Percentiles rank a stretch among this genome's conserved stretches.
Evolutionary conservation across 2,888 invertebrate species (phyloP).

Genomic region (Folsomia manolachei): DNA sequence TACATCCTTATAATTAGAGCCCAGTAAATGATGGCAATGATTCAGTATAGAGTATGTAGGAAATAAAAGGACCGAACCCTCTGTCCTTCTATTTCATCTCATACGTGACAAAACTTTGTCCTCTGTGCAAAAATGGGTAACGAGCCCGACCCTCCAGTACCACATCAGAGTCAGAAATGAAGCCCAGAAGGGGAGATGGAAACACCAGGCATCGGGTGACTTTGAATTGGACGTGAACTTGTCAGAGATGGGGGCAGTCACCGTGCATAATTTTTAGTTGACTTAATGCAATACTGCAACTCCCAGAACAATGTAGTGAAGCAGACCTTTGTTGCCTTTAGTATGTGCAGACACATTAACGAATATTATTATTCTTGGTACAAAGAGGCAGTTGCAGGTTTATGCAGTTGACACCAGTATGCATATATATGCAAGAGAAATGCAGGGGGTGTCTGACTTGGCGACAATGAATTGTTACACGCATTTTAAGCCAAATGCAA

Average conservation of each 20-base stretch:
- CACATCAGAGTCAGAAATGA: no score
- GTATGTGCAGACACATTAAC: not conserved
- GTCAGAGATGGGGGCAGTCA: not conserved
- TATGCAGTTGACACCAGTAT: not conserved
- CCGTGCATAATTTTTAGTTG: slow-evolving; percentile 2
- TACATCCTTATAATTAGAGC: not conserved
- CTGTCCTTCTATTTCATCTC: not conserved
- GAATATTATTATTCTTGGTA: no score
- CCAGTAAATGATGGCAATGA: not conserved
- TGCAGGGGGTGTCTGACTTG: not conserved
- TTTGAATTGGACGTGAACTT: not conserved
- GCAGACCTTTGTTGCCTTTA: not conserved
- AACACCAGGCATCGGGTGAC: no score
- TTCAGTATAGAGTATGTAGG: not conserved
- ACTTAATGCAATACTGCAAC: not conserved
- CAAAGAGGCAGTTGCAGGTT: not conserved
- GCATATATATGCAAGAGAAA: not conserved
- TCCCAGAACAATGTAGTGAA: not conserved
- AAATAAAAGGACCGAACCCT: not conserved
- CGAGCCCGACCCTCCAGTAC: no score
- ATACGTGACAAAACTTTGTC: not conserved
- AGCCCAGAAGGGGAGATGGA: not conserved
- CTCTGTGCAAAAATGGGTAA: not conserved
- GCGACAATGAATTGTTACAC: not conserved
- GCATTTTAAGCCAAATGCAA: not conserved